A percentile compares a stretch with the other conserved stretches of the same genome.
These are phyloP conservation scores for Platysternon megacephalum DNA, from an alignment of 2,113 vertebrate species.

Conservation along the genomic window DNA sequence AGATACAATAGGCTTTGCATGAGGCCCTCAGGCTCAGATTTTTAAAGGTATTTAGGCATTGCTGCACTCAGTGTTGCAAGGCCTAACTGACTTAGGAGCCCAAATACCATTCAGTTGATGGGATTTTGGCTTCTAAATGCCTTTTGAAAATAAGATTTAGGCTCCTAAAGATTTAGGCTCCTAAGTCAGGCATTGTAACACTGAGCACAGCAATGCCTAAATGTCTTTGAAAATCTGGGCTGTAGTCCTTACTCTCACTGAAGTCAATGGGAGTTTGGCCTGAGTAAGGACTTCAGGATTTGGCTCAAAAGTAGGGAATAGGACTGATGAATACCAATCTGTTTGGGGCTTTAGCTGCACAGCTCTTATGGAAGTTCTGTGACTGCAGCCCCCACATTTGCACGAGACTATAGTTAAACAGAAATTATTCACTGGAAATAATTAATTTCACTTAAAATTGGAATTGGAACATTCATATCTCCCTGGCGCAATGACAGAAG, in stretches of 20 bases:
- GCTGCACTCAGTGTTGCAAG: not conserved
- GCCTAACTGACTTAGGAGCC: not conserved
- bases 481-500: not conserved
- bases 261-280: not conserved
- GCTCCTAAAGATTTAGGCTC: not conserved
- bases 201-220: not conserved
- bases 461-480: not conserved
- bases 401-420: not conserved
- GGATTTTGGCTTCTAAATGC: not conserved
- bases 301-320: not conserved
- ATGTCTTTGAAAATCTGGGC: not conserved
- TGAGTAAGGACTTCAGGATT: not conserved
- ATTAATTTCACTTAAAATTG: not conserved
- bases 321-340: not conserved
- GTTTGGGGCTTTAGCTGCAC: not conserved
- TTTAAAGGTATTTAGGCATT: not conserved
- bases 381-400: not conserved
- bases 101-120: not conserved
- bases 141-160: not conserved
- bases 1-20: not conserved
- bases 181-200: not conserved
- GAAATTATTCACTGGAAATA: not conserved
- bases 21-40: not conserved
- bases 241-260: not conserved
- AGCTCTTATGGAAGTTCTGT: not conserved